A percentile compares a stretch with the other conserved stretches of the same genome.
Conservation (phyloP, 2,113 vertebrate species). For the Dendrocopos noguchii region DNA sequence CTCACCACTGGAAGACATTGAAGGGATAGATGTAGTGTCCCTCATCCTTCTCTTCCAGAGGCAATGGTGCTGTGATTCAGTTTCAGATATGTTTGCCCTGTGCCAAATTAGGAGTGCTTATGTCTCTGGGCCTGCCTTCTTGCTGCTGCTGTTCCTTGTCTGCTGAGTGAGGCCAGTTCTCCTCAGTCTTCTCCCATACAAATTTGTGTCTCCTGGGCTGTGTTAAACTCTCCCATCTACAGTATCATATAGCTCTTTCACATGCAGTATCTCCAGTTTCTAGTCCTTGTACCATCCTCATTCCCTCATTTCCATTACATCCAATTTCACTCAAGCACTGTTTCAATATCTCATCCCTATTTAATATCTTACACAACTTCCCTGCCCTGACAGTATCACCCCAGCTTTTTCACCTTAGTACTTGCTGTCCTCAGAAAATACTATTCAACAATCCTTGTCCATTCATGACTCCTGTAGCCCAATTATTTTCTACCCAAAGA, state of each 20-base stretch:
- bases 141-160: neutral
- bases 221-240: neutral
- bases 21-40: neutral
- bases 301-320: neutral
- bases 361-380: neutral
- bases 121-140: neutral
- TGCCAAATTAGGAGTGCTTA: too few relatives aligned
- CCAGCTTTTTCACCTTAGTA: neutral
- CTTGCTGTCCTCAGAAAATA: neutral
- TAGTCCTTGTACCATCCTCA: neutral
- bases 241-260: neutral
- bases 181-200: neutral
- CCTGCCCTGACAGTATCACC: rapidly evolving
- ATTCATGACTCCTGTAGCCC: neutral
- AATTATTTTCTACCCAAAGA: neutral
- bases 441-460: neutral
- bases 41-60: neutral
- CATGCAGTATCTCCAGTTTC: neutral
- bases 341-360: neutral
- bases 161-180: neutral
- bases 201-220: neutral
- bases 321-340: neutral
- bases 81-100: neutral
- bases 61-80: neutral
- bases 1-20: neutral